A percentile compares a stretch with the other conserved stretches of the same genome.
These are phyloP conservation scores for Conops quadrifasciatus DNA, from an alignment of 2,888 invertebrate genomes.

Conservation along the genomic window DNA sequence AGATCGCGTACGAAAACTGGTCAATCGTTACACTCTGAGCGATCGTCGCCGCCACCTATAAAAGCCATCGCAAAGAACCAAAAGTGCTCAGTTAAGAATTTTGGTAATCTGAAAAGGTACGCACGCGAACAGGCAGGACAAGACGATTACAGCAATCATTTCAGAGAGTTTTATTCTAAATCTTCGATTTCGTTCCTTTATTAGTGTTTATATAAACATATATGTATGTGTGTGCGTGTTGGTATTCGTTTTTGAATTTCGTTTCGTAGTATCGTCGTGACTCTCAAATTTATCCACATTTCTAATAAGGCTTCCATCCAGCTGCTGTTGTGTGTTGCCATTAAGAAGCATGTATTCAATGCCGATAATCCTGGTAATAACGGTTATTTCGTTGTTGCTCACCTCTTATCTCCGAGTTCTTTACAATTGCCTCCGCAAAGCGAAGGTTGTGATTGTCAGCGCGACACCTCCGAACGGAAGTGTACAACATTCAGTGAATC, in stretches of 20 bases:
- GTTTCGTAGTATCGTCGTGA: background rate
- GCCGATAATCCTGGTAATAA: slow-evolving; percentile 27
- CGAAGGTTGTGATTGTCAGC: slow-evolving; percentile 26
- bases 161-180: background rate
- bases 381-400: slow-evolving; percentile 29
- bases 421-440: slow-evolving; percentile 40
- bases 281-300: background rate
- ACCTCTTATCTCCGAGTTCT: slow-evolving; percentile 36
- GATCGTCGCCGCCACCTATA: slow-evolving; percentile 44
- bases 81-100: slow-evolving; percentile 49
- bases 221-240: too few species aligned
- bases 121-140: slow-evolving; percentile 6
- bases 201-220: background rate
- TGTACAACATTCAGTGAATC: background rate
- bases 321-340: background rate
- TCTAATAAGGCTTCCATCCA: background rate
- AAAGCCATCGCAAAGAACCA: slow-evolving; percentile 47
- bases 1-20: slow-evolving; percentile 33
- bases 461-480: background rate
- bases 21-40: slow-evolving; percentile 27
- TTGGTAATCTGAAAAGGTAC: slow-evolving; percentile 46
- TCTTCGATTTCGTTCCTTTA: background rate
- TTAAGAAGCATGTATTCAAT: slow-evolving; percentile 15
- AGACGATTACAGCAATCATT: background rate
- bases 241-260: too few species aligned